phyloP scores from a whole-genome alignment of 2,888 invertebrate genomes.

The Mesorhabditis belari region DNA sequence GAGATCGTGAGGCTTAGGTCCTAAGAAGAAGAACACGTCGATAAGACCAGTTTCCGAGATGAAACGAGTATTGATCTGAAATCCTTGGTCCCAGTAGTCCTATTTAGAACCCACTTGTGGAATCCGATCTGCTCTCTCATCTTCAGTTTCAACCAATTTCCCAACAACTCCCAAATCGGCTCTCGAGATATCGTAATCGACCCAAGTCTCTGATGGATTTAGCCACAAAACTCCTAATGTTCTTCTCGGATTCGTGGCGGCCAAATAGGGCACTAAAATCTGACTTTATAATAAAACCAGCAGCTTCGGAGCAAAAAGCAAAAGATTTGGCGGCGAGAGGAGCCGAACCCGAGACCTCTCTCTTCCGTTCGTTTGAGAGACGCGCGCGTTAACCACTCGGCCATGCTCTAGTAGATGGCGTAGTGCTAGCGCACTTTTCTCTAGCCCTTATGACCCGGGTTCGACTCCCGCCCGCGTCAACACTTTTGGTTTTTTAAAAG shows the following conservation, averaged over 20 bases:
- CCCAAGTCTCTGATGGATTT: constrained; percentile 96
- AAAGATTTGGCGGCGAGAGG: too few relatives aligned
- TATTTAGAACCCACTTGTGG: background rate
- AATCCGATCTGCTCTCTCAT: background rate
- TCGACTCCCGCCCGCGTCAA: too few relatives aligned
- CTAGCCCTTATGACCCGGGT: too few relatives aligned
- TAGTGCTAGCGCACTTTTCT: too few relatives aligned
- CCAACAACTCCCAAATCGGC: constrained; percentile 51
- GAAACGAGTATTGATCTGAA: constrained; percentile 67
- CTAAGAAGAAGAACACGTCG: constrained; percentile 82
- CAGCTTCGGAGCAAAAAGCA: too few relatives aligned
- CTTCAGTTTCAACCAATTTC: background rate
- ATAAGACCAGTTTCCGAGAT: constrained; percentile 93
- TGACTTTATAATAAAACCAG: constrained; percentile 3
- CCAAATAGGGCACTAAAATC: background rate
- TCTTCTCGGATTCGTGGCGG: constrained; percentile 21
- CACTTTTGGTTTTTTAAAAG: too few relatives aligned
- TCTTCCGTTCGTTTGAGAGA: too few relatives aligned
- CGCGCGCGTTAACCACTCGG: too few relatives aligned
- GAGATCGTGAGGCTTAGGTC: constrained; percentile 76
- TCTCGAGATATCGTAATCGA: constrained; percentile 67
- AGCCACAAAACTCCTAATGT: constrained; percentile 80
- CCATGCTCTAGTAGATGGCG: too few relatives aligned
- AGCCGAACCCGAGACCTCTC: too few relatives aligned
- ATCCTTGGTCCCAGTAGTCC: background rate